Conservation (phyloP, 2,113 vertebrate species). For the Hydropotes inermis region DNA sequence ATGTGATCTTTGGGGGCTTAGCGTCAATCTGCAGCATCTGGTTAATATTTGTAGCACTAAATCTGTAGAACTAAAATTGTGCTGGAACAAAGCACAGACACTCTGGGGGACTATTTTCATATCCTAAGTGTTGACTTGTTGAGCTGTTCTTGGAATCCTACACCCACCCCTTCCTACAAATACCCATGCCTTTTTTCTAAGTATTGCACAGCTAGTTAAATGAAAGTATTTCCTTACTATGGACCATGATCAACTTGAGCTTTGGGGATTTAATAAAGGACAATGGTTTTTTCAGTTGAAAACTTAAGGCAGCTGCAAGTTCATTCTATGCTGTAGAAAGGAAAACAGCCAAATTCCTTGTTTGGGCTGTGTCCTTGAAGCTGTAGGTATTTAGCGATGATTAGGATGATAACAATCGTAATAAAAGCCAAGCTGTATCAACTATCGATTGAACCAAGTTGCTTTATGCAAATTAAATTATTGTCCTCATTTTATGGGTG, state of each 20-base stretch:
- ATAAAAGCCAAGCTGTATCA: not conserved
- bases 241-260: constrained; percentile 20
- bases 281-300: constrained; percentile 62
- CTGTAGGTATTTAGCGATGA: not conserved
- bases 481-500: not conserved
- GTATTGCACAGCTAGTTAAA: not conserved
- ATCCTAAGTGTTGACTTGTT: not conserved
- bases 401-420: not conserved
- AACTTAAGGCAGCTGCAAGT: constrained; percentile 58
- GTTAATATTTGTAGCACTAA: not conserved
- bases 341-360: constrained; percentile 43
- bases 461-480: not conserved
- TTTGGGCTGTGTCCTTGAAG: not conserved
- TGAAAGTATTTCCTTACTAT: not conserved
- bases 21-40: not conserved
- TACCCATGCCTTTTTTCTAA: not conserved
- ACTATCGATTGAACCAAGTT: not conserved
- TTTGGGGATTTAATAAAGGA: constrained; percentile 61
- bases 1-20: not conserved
- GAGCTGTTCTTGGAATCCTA: not conserved
- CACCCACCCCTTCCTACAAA: not conserved
- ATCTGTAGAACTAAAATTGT: not conserved
- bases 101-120: not conserved
- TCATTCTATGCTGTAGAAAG: not conserved
- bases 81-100: not conserved